Evolutionary conservation across 2,113 vertebrate genomes (phyloP), one percentile per base, ranked within the genome.

Genomic region (Embiotoca jacksoni): DNA sequence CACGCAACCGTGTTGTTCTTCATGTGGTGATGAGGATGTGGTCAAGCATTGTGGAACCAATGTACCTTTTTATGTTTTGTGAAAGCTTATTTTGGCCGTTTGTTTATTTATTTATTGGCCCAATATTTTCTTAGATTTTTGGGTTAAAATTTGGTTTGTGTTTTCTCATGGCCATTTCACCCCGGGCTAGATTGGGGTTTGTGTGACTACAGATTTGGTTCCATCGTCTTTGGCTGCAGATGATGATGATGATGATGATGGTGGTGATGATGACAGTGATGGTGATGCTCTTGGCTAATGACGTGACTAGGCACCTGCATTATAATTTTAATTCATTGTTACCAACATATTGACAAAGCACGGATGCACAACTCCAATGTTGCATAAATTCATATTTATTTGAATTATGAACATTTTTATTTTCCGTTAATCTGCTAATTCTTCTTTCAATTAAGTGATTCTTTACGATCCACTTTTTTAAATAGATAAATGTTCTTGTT

Each of bases 221-320:
- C 91, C 88, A 93, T 97, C 94, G 91, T 93, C 92, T 92, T 96
- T 98, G 96, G 96, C 97, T 98, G 96, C 95, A 95, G 93, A 94
- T 94, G 95, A 94, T 90, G 93, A 83, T 97, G 96, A 68, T 85
- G 77, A 36, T 89, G 72, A 60, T 84, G 83, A 60, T 80, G 72
- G 59, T 75, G 65, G 61, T 81, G 74, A 71, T 79, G 62, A 67
- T 72, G 75, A 75, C 61, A 72, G 75, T 89, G 73, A 70, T 83
- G 81, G 75, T 89, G 96, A 89, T 86, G 92, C 85, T 92, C 80
- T 76, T 88, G 84, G 86, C 79, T 84, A 36, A 81, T 95, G 90
- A 89, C 92, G 93, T 94, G 74, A 77, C 94, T 94, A 98, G 97
- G 95, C 96, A 98, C 97, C 97, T 99, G 97, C 98, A 98, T 99